Conservation (phyloP, 2,797 vertebrate species). For the Botia kubotai region DNA sequence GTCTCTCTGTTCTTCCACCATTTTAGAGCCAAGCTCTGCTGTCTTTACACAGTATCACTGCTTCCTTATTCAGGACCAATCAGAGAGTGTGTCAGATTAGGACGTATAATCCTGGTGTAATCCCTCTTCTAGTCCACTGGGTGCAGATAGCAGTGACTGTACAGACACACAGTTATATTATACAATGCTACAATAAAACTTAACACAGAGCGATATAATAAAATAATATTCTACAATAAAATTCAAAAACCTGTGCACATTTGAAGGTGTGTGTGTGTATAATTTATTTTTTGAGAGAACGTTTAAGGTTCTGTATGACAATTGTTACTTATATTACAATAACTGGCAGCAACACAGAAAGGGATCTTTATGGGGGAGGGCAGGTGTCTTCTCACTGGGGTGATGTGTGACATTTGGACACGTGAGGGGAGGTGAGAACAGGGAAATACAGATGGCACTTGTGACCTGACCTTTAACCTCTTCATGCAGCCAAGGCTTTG, state of each 20-base stretch:
- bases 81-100: conserved; percentile 67
- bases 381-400: conserved; percentile 53
- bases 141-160: conserved; percentile 53
- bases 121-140: conserved; percentile 63
- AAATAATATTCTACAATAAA: too few species aligned
- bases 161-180: neutral
- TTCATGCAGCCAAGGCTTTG: conserved; percentile 28
- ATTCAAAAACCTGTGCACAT: too few species aligned
- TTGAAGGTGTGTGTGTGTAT: too few species aligned
- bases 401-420: conserved; percentile 43
- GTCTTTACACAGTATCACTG: conserved; percentile 34
- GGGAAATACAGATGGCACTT: conserved; percentile 57
- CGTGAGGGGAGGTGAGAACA: conserved; percentile 38
- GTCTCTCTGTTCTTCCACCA: conserved; percentile 33
- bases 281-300: too few species aligned
- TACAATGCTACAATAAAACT: too few species aligned
- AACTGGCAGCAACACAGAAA: neutral
- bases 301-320: too few species aligned
- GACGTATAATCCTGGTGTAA: conserved; percentile 71
- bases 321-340: neutral
- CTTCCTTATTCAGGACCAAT: conserved; percentile 59
- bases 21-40: conserved; percentile 32
- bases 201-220: too few species aligned
- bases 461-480: conserved; percentile 56
- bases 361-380: conserved; percentile 18